Evolutionary conservation across 2,888 invertebrate genomes (phyloP).

Genomic region (Eupithecia exiguata): DNA sequence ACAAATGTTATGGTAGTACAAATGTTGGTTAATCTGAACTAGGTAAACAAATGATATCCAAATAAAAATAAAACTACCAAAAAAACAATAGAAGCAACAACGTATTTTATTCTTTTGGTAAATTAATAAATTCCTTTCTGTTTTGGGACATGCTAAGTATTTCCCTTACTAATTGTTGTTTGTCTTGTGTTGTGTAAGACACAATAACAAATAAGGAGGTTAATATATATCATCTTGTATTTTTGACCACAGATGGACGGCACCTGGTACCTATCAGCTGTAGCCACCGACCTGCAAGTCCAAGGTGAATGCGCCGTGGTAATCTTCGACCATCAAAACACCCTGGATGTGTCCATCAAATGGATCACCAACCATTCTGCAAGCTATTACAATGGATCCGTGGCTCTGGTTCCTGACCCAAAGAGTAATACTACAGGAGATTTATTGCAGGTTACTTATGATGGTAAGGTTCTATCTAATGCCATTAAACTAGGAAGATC

Average conservation of each 20-base stretch:
- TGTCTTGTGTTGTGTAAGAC: not conserved
- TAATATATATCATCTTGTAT: not conserved
- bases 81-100: not conserved
- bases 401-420: constrained; percentile 65
- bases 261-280: constrained; percentile 71
- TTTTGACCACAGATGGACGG: constrained; percentile 65
- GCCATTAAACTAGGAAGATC: not conserved
- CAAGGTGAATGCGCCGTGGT: constrained; percentile 73
- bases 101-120: not conserved
- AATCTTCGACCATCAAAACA: constrained; percentile 73
- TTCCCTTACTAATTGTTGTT: not conserved
- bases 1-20: no score
- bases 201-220: not conserved
- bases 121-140: not conserved
- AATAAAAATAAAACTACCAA: not conserved
- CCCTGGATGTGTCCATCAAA: constrained; percentile 71
- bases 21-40: not conserved
- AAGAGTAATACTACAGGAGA: constrained; percentile 67
- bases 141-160: not conserved
- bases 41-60: not conserved
- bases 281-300: constrained; percentile 65
- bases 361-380: constrained; percentile 73
- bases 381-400: constrained; percentile 72
- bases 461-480: constrained; percentile 54
- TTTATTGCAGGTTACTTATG: constrained; percentile 67